These are phyloP conservation scores for Notolabrus celidotus DNA, from an alignment of 2,797 vertebrate genomes.

Conservation along the genomic window DNA sequence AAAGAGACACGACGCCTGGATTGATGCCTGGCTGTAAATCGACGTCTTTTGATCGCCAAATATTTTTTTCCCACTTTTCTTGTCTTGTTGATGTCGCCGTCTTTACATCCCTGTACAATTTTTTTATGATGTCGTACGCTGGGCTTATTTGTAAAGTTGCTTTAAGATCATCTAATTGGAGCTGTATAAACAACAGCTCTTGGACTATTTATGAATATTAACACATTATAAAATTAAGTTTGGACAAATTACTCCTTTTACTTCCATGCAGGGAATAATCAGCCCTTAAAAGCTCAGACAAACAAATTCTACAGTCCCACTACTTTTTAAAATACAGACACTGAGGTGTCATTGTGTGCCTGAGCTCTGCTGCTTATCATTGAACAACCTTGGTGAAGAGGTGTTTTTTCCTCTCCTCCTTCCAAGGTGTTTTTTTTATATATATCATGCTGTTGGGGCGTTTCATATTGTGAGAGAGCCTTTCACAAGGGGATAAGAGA, in stretches of 20 bases:
- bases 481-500: conserved; percentile 77
- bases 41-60: conserved; percentile 15
- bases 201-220: conserved; percentile 26
- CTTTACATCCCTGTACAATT: conserved; percentile 19
- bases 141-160: neutral
- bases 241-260: conserved; percentile 40
- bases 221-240: conserved; percentile 48
- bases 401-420: conserved; percentile 76
- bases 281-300: conserved; percentile 60
- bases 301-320: conserved; percentile 71
- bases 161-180: neutral
- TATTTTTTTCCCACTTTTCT: conserved; percentile 3
- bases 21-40: conserved; percentile 9
- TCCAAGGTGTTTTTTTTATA: conserved; percentile 76
- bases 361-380: conserved; percentile 81
- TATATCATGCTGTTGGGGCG: conserved; percentile 69
- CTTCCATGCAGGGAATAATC: conserved; percentile 43
- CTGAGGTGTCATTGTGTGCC: conserved; percentile 73
- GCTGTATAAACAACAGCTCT: conserved; percentile 11
- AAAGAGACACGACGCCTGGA: conserved; percentile 19
- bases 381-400: conserved; percentile 84
- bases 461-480: conserved; percentile 71
- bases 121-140: conserved; percentile 12
- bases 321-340: conserved; percentile 73
- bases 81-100: conserved; percentile 19